A percentile compares a stretch with the other conserved stretches of the same genome.
Evolutionary conservation across 1,140 invertebrate species (phyloP).

Genomic region (Formica exsecta): DNA sequence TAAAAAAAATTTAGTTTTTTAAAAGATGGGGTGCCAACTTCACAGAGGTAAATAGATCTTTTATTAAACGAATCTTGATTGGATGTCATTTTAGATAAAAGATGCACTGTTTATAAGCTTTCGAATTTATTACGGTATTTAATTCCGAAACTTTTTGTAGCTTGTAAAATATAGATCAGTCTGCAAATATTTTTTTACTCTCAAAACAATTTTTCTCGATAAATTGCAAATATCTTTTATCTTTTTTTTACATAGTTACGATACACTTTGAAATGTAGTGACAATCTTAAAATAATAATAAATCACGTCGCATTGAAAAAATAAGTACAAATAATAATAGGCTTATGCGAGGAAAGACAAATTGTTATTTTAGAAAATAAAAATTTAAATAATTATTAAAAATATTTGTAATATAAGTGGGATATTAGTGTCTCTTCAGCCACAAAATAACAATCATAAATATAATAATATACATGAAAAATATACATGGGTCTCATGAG

Average conservation of each 20-base stretch:
- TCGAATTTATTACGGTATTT: background rate
- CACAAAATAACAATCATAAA: no score
- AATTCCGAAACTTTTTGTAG: background rate
- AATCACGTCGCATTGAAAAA: no score
- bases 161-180: background rate
- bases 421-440: no score
- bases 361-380: no score
- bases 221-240: background rate
- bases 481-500: no score
- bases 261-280: background rate
- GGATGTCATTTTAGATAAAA: background rate
- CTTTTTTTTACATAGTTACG: background rate
- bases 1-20: no score
- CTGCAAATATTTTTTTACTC: background rate
- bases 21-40: no score
- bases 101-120: background rate
- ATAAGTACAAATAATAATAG: no score
- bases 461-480: no score
- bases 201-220: background rate
- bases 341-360: no score
- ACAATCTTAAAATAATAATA: slow-evolving; percentile 6
- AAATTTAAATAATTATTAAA: no score
- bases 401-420: no score
- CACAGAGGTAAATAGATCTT: slow-evolving; percentile 9
- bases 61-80: slow-evolving; percentile 7